These are phyloP conservation scores for Lipophrys pholis DNA, from an alignment of 2,113 vertebrate species.

Conservation along the genomic window DNA sequence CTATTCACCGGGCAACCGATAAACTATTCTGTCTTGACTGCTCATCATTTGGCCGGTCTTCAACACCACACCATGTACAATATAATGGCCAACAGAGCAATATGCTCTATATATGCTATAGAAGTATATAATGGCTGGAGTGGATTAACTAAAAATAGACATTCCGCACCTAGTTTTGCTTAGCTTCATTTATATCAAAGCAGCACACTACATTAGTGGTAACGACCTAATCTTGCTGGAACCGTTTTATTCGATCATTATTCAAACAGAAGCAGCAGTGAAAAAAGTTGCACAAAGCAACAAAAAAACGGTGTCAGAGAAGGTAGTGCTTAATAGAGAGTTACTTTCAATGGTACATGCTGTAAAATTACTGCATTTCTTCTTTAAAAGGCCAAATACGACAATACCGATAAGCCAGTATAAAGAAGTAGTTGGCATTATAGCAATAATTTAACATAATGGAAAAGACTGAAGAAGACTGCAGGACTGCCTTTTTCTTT, in stretches of 20 bases:
- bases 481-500: too few relatives aligned
- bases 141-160: constrained; percentile 47
- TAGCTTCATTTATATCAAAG: constrained; percentile 46
- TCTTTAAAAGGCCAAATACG: not conserved
- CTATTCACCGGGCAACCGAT: too few relatives aligned
- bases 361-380: too few relatives aligned
- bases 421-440: too few relatives aligned
- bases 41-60: too few relatives aligned
- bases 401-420: not conserved
- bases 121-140: constrained; percentile 37
- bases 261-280: constrained; percentile 34
- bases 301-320: constrained; percentile 37
- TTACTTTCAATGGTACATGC: constrained; percentile 2
- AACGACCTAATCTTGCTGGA: constrained; percentile 28
- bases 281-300: constrained; percentile 23
- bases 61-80: not conserved
- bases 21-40: too few relatives aligned
- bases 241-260: constrained; percentile 34
- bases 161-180: constrained; percentile 45
- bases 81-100: constrained; percentile 25
- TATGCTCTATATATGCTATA: constrained; percentile 52
- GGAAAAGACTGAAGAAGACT: too few relatives aligned
- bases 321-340: constrained; percentile 1
- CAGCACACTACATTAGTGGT: constrained; percentile 19
- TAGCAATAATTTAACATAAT: too few relatives aligned